Evolutionary conservation across 2,888 invertebrate genomes (phyloP), one percentile per base, ranked within the genome.

Genomic region (Tetramorium bicarinatum): DNA sequence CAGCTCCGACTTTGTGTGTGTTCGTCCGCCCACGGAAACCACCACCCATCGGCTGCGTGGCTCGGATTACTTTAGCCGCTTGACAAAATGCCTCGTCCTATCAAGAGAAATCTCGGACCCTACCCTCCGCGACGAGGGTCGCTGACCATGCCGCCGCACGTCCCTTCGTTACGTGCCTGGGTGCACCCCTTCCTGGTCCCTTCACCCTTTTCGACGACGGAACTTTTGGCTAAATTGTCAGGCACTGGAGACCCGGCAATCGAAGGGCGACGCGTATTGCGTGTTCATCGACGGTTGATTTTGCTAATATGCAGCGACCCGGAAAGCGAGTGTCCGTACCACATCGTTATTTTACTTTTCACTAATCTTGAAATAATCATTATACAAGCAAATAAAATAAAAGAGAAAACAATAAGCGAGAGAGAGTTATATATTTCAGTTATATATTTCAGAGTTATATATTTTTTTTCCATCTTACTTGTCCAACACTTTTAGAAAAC

Each of bases 81-180:
- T 91, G 92, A 92, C 92, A 92, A 92, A 92, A 92, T 85, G 91
- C 88, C 88, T 86, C 85, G 89, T 86, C 89, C 87, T 90, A 92
- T 92, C 90, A 87, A 87, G 87, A 88, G 89, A 88, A 91, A 90
- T 90, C 91, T 89, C 91, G 84, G 76, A 49, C 67, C 67, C 59
- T 85, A 85, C 85, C 87, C 84, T 79, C 77, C 77, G 79, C 83
- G 62, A 81, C 77, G 84, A 87, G 87, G 87, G 90, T 54, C 83
- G 89, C 88, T 88, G 88, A 88, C 88, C 88, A 83, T 79, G 77
- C 87, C 44, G 56, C 41, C 74, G 61, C 64, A 34, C 67, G 81
- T 69, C 69, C 82, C 84, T 69, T 75, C 67, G 69, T 64, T 83
- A 69, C 66, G 84, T 79, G 84, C 83, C 56, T 66, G 72, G 66